Conservation (phyloP, 1,140 invertebrate genomes). For the Drosophila funebris region DNA sequence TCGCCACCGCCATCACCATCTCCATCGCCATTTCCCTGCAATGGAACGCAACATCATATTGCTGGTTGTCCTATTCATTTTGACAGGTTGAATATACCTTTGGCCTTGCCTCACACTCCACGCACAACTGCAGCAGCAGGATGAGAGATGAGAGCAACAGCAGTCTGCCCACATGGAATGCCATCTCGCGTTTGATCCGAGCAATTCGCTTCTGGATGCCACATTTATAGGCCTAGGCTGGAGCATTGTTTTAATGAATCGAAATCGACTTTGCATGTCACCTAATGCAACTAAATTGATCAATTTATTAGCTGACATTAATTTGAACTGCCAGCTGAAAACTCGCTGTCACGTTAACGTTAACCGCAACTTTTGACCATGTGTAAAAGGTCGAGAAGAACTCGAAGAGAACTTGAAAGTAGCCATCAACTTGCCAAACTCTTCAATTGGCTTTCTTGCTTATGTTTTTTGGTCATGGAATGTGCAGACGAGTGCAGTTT, state of each 20-base stretch:
- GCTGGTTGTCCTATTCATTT: neutral
- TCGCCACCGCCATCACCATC: conserved; percentile 40
- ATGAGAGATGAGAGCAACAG: conserved; percentile 42
- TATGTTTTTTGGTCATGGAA: conserved; percentile 62
- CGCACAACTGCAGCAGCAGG: conserved; percentile 43
- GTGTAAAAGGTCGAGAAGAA: conserved; percentile 20
- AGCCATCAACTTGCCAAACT: neutral
- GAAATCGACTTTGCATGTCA: conserved; percentile 62
- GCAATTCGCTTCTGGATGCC: neutral
- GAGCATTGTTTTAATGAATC: conserved; percentile 17
- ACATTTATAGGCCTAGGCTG: conserved; percentile 49
- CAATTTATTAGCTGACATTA: conserved; percentile 54
- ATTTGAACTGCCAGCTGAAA: conserved; percentile 8
- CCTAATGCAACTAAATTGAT: conserved; percentile 54
- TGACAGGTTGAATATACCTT: conserved; percentile 37
- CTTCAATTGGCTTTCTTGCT: conserved; percentile 7
- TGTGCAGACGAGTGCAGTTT: conserved; percentile 68
- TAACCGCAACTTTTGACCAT: conserved; percentile 33
- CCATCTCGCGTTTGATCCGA: conserved; percentile 40
- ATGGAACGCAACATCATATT: neutral
- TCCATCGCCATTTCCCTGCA: conserved; percentile 3
- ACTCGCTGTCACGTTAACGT: too few relatives aligned
- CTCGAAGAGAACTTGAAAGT: conserved; percentile 29
- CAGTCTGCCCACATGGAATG: conserved; percentile 45
- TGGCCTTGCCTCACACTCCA: conserved; percentile 48